Evolutionary conservation across 35 echinoderm and acorn worm genomes (phyloP).

Genomic region (Diadema setosum): DNA sequence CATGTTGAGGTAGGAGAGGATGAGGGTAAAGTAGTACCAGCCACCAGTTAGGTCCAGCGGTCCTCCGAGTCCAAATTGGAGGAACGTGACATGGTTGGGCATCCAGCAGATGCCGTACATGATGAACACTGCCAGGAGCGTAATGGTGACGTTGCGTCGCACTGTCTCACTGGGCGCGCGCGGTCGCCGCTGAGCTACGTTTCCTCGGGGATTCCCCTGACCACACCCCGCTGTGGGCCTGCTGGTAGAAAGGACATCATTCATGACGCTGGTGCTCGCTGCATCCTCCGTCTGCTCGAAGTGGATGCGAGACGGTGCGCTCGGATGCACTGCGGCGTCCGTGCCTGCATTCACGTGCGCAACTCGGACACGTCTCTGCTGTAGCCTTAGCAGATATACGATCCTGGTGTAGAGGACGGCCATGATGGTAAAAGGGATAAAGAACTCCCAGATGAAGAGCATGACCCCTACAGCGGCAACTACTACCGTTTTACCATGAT

Average conservation of each 20-base stretch:
- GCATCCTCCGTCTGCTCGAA: not conserved
- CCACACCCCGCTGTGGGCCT: not conserved
- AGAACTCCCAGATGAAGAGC: constrained; percentile 56
- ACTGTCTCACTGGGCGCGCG: constrained; percentile 5
- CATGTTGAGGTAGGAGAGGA: constrained; percentile 57
- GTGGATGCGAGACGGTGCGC: not conserved
- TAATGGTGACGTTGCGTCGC: constrained; percentile 60
- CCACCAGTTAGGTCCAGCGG: constrained; percentile 12
- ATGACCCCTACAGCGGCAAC: constrained; percentile 25
- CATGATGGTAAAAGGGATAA: constrained; percentile 56
- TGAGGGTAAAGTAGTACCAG: constrained; percentile 38
- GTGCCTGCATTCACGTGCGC: not conserved
- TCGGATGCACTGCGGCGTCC: not conserved
- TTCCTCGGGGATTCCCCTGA: not conserved
- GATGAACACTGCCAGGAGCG: constrained; percentile 55
- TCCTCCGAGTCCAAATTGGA: constrained; percentile 49
- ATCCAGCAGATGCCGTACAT: constrained; percentile 75
- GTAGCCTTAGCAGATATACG: not conserved
- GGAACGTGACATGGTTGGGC: constrained; percentile 69
- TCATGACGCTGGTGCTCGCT: not conserved
- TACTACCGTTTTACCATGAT: not conserved
- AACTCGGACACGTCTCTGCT: not conserved
- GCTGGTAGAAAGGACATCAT: not conserved
- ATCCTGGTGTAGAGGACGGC: constrained; percentile 35
- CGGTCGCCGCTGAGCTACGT: not conserved